Conservation (phyloP, 2,113 vertebrate genomes). For the Perognathus longimembris region DNA sequence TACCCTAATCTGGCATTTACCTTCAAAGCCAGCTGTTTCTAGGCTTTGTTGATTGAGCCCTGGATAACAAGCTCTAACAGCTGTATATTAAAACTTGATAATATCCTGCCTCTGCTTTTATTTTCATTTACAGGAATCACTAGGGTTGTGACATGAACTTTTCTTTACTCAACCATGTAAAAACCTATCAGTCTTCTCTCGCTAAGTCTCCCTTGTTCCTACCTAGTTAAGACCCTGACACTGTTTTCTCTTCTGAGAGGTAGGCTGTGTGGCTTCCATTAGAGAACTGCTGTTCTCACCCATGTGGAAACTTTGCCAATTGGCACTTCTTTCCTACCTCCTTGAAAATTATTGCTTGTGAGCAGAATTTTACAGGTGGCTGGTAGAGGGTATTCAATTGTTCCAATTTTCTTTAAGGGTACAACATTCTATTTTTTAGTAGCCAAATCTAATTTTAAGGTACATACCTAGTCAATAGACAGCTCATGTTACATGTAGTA, state of each 20-base stretch:
- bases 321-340: background rate
- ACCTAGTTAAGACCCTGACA: background rate
- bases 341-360: constrained; percentile 42
- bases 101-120: background rate
- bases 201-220: background rate
- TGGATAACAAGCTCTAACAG: background rate
- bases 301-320: background rate
- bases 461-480: background rate
- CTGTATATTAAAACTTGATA: constrained; percentile 56
- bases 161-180: constrained; percentile 55
- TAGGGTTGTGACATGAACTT: constrained; percentile 3
- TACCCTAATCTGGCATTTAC: constrained; percentile 45
- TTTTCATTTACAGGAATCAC: constrained; percentile 57
- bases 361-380: constrained; percentile 16
- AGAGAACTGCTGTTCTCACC: background rate
- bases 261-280: background rate
- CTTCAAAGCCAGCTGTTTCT: constrained; percentile 32
- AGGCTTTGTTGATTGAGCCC: constrained; percentile 53
- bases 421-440: background rate
- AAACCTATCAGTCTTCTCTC: background rate
- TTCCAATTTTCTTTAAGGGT: constrained; percentile 21
- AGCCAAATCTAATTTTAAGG: constrained; percentile 46
- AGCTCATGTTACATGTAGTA: background rate
- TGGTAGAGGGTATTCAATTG: background rate
- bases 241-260: background rate